These are phyloP conservation scores for Campoplex capitator DNA, from an alignment of 2,888 invertebrate genomes.

Conservation along the genomic window DNA sequence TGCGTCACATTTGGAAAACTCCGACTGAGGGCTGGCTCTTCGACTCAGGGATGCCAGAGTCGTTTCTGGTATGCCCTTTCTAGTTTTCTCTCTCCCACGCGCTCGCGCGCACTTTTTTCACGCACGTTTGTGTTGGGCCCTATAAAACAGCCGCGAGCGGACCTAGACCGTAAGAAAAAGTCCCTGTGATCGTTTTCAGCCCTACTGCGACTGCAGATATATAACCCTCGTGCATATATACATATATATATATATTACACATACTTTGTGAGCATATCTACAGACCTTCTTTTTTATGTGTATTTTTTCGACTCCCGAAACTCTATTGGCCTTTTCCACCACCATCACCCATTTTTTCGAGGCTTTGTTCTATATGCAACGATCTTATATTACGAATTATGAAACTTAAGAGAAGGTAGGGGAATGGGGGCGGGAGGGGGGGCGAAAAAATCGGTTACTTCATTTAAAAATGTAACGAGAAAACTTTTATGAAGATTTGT, in stretches of 20 bases:
- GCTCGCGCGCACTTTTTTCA: slow-evolving; percentile 65
- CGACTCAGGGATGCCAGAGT: slow-evolving; percentile 69
- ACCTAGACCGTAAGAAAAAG: slow-evolving; percentile 42
- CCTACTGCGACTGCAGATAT: slow-evolving; percentile 25
- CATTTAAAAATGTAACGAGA: too few species aligned
- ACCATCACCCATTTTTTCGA: slow-evolving; percentile 24
- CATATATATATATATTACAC: too few species aligned
- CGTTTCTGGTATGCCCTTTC: slow-evolving; percentile 66
- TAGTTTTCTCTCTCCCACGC: slow-evolving; percentile 67
- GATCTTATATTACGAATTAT: neutral
- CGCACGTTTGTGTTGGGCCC: slow-evolving; percentile 57
- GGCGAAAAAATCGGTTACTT: too few species aligned
- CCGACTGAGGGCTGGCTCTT: slow-evolving; percentile 70
- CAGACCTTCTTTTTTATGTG: slow-evolving; percentile 29
- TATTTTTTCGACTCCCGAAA: slow-evolving; percentile 29
- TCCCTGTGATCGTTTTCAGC: slow-evolving; percentile 45
- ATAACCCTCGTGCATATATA: slow-evolving; percentile 14
- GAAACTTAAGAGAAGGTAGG: neutral
- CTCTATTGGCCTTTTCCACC: slow-evolving; percentile 59
- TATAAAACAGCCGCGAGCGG: slow-evolving; percentile 55
- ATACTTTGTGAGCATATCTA: neutral
- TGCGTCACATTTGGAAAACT: slow-evolving; percentile 71
- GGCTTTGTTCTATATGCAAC: neutral
- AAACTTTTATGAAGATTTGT: too few species aligned
- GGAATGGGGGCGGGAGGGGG: too few species aligned